Percentiles rank a stretch among this genome's conserved stretches.
phyloP scores from a whole-genome alignment of 2,888 invertebrate genomes.

The Drosophila atripex region DNA sequence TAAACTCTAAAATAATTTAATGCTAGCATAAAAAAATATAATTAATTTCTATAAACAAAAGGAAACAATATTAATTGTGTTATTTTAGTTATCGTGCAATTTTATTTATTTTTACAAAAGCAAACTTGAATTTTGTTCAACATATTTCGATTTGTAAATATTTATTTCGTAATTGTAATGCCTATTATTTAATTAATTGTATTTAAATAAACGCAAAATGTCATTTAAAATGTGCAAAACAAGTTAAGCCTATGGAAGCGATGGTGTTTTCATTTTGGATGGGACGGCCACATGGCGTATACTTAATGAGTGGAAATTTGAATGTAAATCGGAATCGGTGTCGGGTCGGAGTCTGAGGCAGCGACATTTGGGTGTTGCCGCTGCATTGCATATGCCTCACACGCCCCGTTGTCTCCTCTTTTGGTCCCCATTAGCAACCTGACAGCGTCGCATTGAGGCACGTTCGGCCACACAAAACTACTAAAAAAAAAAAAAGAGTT shows the following conservation, averaged over 20 bases:
- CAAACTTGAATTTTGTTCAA: conserved; percentile 61
- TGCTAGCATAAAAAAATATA: conserved; percentile 17
- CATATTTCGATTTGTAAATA: conserved; percentile 82
- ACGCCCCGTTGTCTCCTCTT: conserved; percentile 31
- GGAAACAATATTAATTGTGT: conserved; percentile 50
- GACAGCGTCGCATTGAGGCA: conserved; percentile 50
- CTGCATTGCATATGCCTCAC: conserved; percentile 63
- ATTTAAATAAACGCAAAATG: conserved; percentile 64
- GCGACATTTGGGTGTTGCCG: conserved; percentile 43
- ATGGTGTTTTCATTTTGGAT: background rate
- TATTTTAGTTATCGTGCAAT: conserved; percentile 73
- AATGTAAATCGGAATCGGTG: conserved; percentile 7
- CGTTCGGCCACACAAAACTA: conserved; percentile 29
- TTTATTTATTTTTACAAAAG: conserved; percentile 70
- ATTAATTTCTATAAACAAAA: conserved; percentile 35
- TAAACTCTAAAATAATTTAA: conserved; percentile 27
- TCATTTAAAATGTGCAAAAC: conserved; percentile 73
- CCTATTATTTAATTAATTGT: conserved; percentile 50
- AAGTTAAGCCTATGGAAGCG: conserved; percentile 14
- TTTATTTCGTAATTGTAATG: conserved; percentile 77
- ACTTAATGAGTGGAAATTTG: conserved; percentile 23
- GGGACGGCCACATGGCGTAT: conserved; percentile 30
- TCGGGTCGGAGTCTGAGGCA: conserved; percentile 7
- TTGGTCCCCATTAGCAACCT: conserved; percentile 56
- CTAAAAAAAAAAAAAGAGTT: background rate